Base-by-base conservation (phyloP, 1,140 invertebrate species). In the Habropoda laboriosa region DNA sequence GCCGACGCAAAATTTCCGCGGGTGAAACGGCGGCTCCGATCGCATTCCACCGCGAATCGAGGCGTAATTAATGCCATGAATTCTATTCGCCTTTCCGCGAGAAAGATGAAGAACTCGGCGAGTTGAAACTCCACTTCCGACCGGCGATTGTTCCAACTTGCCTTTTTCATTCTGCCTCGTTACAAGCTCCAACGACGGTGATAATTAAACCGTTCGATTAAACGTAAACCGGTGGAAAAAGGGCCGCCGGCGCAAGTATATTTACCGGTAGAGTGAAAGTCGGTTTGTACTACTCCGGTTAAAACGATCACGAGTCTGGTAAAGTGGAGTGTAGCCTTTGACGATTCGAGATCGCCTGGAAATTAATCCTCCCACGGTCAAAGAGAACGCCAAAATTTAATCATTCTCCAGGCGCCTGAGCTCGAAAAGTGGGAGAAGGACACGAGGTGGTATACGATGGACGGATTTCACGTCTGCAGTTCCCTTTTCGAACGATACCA, bases 171-270 rank as follows among this genome's bases (percentile, higher is more conserved):
- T 49, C 27, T 21, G 63, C 8, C n/a, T 53, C 63, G 40, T 47
- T 55, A 24, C 63, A 12, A 40, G 47, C 71, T 73, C 18, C 30
- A 45, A 57, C 24, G 30, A 18, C 63, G 8, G 16, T 24, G 27
- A 67, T 68, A 68, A 76, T 76, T 68, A 45, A n/a, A 76, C 30
- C 12, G 51, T 76, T 68, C 32, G 38, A 73, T 61, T 73, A 38
- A 47, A 5, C 13, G 38, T 13, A 24, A 45, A 53, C 35, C 1
- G 35, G 27, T n/a, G 12, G n/a, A 16, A 66, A 30, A 24, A 35
- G 21, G 40, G 7, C 21, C 18, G 27, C n/a, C n/a, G n/a, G n/a
- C n/a, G n/a, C n/a, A n/a, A 13, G 12, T 24, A 21, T 24, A 75
- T 75, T 55, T 66, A 30, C 49, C 12, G n/a, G 21, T 4, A n/a